Percentiles rank a stretch among this genome's conserved stretches.
Conservation (phyloP, 2,888 invertebrate genomes). For the Polylopha cassiicola region DNA sequence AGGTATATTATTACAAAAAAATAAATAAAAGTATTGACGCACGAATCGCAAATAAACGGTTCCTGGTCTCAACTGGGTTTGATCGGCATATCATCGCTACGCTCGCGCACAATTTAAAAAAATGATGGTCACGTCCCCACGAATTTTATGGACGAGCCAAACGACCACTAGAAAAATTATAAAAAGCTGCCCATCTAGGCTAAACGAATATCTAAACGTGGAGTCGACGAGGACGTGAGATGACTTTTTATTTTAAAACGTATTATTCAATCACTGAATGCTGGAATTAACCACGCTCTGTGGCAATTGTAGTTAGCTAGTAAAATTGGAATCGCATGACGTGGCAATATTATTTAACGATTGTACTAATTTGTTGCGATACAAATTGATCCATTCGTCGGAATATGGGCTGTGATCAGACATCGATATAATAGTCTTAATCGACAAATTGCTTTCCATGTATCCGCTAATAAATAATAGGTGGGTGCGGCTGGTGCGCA, state of each 20-base stretch:
- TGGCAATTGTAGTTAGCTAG: constrained; percentile 33
- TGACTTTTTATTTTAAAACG: constrained; percentile 57
- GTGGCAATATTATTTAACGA: constrained; percentile 28
- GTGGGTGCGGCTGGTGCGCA: constrained; percentile 61
- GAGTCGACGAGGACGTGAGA: constrained; percentile 38
- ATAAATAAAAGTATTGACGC: constrained; percentile 18
- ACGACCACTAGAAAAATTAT: constrained; percentile 55
- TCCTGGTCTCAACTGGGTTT: constrained; percentile 45
- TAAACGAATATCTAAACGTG: constrained; percentile 44
- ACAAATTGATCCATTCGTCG: constrained; percentile 10
- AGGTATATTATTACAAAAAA: constrained; percentile 5
- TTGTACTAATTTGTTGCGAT: constrained; percentile 17
- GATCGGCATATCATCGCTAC: constrained; percentile 55
- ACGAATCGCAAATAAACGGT: constrained; percentile 38
- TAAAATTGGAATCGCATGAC: constrained; percentile 45
- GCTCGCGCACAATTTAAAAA: constrained; percentile 42
- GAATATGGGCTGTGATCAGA: constrained; percentile 15
- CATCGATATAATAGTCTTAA: constrained; percentile 26
- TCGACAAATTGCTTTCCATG: constrained; percentile 54
- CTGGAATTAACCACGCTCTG: constrained; percentile 57
- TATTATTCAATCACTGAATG: constrained; percentile 55
- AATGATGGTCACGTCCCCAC: constrained; percentile 66
- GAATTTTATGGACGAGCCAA: constrained; percentile 64
- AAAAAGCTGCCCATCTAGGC: constrained; percentile 60
- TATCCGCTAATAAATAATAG: constrained; percentile 54